These are phyloP conservation scores for Oreochromis niloticus DNA, from an alignment of 2,113 vertebrate genomes.

Conservation along the genomic window DNA sequence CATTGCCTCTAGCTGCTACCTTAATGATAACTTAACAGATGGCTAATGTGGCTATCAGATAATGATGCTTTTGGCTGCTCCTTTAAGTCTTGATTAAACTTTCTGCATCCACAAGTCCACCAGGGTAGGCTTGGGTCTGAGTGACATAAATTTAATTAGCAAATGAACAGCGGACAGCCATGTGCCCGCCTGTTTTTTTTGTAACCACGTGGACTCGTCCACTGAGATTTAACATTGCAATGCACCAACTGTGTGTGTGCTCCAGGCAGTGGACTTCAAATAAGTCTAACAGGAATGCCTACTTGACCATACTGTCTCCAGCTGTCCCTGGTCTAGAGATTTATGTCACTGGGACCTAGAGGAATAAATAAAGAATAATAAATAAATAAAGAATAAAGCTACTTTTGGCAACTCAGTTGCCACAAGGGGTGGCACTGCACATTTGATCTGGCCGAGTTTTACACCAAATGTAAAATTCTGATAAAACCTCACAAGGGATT, in stretches of 20 bases:
- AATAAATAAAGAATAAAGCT: background rate
- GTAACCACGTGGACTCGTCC: background rate
- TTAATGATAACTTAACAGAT: background rate
- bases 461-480: background rate
- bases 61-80: background rate
- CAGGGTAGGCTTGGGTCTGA: background rate
- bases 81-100: background rate
- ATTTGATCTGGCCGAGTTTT: background rate
- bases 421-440: background rate
- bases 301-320: background rate
- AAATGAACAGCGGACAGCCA: background rate
- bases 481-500: background rate
- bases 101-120: background rate
- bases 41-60: background rate
- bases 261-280: background rate
- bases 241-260: background rate
- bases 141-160: background rate
- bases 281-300: background rate
- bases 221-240: background rate
- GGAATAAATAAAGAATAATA: background rate
- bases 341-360: too few relatives aligned
- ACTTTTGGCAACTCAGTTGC: background rate
- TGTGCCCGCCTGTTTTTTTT: background rate
- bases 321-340: too few relatives aligned
- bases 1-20: background rate